Evolutionary conservation across 2,113 vertebrate genomes (phyloP), one percentile per base, ranked within the genome.

Genomic region (Corythornis cristatus): DNA sequence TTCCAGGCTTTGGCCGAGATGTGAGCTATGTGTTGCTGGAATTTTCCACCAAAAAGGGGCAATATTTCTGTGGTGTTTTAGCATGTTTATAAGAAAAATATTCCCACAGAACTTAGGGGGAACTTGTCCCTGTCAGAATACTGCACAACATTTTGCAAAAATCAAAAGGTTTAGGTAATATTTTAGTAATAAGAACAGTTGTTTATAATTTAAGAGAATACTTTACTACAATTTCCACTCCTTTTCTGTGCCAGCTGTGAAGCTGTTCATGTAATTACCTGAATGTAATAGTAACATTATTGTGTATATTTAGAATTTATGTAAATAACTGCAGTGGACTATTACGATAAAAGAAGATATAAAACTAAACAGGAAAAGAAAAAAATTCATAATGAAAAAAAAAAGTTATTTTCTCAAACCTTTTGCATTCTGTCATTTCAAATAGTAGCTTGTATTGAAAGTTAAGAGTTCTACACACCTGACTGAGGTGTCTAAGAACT

Each of bases 1-100:
- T 93, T 76, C 58, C 57, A 90, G 51, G 25, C 48, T 93, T 67
- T 95, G 67, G 56, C 77, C 82, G 87, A 88, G 75, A 84, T 61
- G 42, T 84, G 77, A 93, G 43, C 42, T 71, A 5, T 61, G 81
- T 56, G 48, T 90, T 74, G 62, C 83, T 0, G 12, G 56, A 83
- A 66, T 57, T 93, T 73, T 84, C 35, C 66, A 62, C 58, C 46
- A 51, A 91, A 67, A 60, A 83, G 45, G 61, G 67, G 8, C 48
- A 75, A 66, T 85, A 83, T 56, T 86, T 86, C 33, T 89, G 33
- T 62, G n/a, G 37, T 78, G 7, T 79, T 78, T 77, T 90, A 83
- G 54, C 66, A 37, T n/a, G 25, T 45, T 78, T 70, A 20, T 65
- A 77, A 50, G 40, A 58, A 67, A 77, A 73, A n/a, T 21, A 4